Base-by-base conservation (phyloP, 2,113 vertebrate species). In the Myiopsitta monachus region DNA sequence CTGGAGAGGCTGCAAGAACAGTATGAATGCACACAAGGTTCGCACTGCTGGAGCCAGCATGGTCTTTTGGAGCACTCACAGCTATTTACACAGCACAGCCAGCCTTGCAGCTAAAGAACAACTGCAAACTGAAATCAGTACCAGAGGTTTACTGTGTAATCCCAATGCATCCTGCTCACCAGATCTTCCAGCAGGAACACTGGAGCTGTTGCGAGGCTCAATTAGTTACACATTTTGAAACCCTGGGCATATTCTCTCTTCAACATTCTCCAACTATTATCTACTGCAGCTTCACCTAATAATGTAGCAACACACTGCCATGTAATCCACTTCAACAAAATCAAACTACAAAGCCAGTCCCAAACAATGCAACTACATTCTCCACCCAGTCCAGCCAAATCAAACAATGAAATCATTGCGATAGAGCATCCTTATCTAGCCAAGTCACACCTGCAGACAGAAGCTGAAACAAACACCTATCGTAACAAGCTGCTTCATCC, bases 331-430 rank as follows among this genome's bases (percentile, higher is more conserved):
- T 90, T 57, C 67, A 77, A 91, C 92, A 94, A 91, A 97, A 91
- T 70, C 81, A 26, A 91, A 88, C 95, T 94, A 96, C 90, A 94
- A 96, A 96, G 91, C 92, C 24, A 39, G 80, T 47, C 77, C 66
- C 80, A 96, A 94, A 96, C 92, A 97, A 95, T 83, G 81, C 70
- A 89, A 81, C 91, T 87, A 76, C 94, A 76, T 70, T 94, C 95
- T 94, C 95, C 96, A 95, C 92, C 96, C 88, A 94, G 89, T 87
- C 74, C 93, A 85, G 96, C 93, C 93, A 96, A 97, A 92, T 94
- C 92, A 97, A 95, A 95, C 94, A 97, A 95, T 94, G 95, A 96
- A 96, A 94, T 95, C 94, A 96, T 70, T 91, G 4, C 28, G 96
- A 96, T 73, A 94, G 92, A 95, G 91, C 81, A 82, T 92, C 88